phyloP scores from a whole-genome alignment of 2,113 vertebrate genomes.

The Nannospalax galili region DNA sequence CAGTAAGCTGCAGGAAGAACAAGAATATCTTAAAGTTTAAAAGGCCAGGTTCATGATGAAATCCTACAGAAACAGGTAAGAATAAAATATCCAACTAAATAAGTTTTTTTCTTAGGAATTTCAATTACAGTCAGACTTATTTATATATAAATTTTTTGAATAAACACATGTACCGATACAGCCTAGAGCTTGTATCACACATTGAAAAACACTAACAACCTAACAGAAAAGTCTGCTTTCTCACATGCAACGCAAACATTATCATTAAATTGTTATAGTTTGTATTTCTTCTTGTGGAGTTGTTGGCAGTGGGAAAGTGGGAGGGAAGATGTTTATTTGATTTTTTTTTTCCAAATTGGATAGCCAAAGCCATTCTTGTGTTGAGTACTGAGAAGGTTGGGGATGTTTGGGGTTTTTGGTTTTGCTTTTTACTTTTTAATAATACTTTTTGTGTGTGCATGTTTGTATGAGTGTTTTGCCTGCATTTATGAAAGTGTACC shows the following conservation, averaged over 20 bases:
- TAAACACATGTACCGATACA: background rate
- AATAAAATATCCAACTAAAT: slow-evolving; percentile 16
- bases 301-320: no score
- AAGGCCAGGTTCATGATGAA: slow-evolving; percentile 90
- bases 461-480: no score
- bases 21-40: slow-evolving; percentile 89
- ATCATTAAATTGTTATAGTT: no score
- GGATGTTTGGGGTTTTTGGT: no score
- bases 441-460: no score
- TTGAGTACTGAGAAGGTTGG: no score
- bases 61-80: slow-evolving; percentile 92
- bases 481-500: no score
- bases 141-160: slow-evolving; percentile 13
- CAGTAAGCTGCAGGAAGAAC: slow-evolving; percentile 86
- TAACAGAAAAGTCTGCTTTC: background rate
- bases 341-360: no score
- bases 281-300: no score
- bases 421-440: no score
- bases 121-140: slow-evolving; percentile 3
- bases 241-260: background rate
- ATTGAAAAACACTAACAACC: background rate
- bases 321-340: no score
- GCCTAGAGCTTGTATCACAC: background rate
- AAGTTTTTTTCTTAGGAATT: slow-evolving; percentile 33
- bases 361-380: no score